These are phyloP conservation scores for Azemiops feae DNA, from an alignment of 2,113 vertebrate genomes.

Conservation along the genomic window DNA sequence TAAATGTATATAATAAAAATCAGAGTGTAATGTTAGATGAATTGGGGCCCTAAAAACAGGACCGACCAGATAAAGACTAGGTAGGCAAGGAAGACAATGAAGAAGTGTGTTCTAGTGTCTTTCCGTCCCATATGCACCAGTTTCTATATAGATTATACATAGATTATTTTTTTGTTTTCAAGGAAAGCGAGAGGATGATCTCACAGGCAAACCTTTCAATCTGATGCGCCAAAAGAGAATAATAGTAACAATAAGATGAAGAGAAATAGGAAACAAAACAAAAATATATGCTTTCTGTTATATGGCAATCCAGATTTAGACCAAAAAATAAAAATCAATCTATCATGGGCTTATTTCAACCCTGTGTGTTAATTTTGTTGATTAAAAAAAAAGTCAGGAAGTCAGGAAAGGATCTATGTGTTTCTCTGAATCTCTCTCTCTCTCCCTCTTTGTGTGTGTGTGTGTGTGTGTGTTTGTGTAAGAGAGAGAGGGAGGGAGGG, in stretches of 20 bases:
- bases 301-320: not conserved
- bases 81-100: conserved; percentile 30
- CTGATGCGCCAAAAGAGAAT: not conserved
- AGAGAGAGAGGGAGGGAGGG: no score
- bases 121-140: not conserved
- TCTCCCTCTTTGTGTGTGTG: no score
- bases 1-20: conserved; percentile 36
- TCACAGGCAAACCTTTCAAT: fast-evolving
- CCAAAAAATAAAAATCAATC: not conserved
- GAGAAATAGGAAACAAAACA: not conserved
- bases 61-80: conserved; percentile 39
- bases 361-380: not conserved
- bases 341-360: not conserved
- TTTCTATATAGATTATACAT: no score
- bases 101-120: not conserved
- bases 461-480: no score
- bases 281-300: not conserved
- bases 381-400: not conserved
- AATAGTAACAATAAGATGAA: not conserved
- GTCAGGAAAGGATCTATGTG: not conserved
- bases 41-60: conserved; percentile 52
- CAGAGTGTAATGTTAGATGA: conserved; percentile 19
- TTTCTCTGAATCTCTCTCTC: no score
- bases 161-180: conserved; percentile 21
- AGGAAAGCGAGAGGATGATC: not conserved